Evolutionary conservation across 2,888 invertebrate species (phyloP), one percentile per base, ranked within the genome.

Genomic region (Thymelicus acteon): DNA sequence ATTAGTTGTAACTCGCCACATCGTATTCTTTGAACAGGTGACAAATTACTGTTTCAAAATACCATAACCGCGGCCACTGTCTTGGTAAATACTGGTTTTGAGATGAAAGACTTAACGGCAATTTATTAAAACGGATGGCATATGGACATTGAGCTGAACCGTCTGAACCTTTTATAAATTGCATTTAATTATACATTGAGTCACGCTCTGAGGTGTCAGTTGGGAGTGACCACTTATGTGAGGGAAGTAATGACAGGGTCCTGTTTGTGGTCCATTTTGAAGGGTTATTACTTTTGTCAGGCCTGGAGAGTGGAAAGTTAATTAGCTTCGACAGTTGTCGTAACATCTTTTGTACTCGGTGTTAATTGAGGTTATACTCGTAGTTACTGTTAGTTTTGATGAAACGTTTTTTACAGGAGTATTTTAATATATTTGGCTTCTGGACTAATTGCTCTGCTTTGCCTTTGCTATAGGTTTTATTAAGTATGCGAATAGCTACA

Each of bases 141-240:
- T 90, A 89, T 87, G 92, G 92, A 79, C 86, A 86, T 84, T 86
- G 87, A 86, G 85, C 84, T 86, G 87, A 86, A 85, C 87, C 84
- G 84, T 85, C 84, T 86, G 87, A 86, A 85, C 87, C 84, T 84
- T 85, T 85, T 89, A 86, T 79, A 87, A 90, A 91, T 91, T 87
- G 85, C 83, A 84, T 84, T 82, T 91, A 92, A 93, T 93, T 89
- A 84, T 76, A 80, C 69, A 81, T 84, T 89, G 40, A 85, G 88
- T 92, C 89, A 92, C 89, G 90, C 89, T 89, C 76, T 74, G 77
- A 87, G 88, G 92, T 92, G 92, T 90, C 93, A 90, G 92, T 87
- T 92, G 92, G 84, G 83, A 85, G 83, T 91, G 92, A 89, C 93
- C 92, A 88, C 89, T 91, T 92, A 89, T 85, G 79, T 81, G 72